Evolutionary conservation across 1,140 invertebrate genomes (phyloP), one percentile per base, ranked within the genome.

Genomic region (Leptopilina clavipes): DNA sequence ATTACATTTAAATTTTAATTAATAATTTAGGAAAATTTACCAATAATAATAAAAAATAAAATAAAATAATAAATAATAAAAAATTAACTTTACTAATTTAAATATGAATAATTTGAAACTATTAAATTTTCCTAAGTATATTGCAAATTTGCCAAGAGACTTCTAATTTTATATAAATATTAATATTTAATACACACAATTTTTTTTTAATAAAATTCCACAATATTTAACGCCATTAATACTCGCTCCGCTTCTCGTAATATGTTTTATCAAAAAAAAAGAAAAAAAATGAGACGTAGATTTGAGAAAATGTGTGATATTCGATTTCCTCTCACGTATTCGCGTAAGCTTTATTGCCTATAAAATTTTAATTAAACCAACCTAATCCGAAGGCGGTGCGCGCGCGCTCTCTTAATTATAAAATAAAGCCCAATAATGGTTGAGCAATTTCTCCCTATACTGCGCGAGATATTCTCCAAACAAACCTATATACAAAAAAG

Each of bases 341-440:
- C 40, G 14, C 17, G 10, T 73, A 73, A 73, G 48, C 37, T 83
- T 85, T 86, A 86, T 77, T 77, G 73, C 54, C 75, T 72, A 82
- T 83, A 81, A 86, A 86, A 84, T 81, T 86, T 86, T 86, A 86
- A 86, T 86, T 84, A 85, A 85, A 71, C 75, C 81, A 78, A 76
- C 76, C 85, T 86, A 83, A 85, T 86, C 79, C 74, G 18, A 70
- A 52, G 25, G 37, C 37, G 75, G 70, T 40, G 74, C 48, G 73
- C 25, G 73, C 45, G 72, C 79, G 70, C 73, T 48, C 73, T 73
- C 59, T 79, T 83, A 79, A 84, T 84, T 81, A 81, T 73, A 76
- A 82, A 73, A 78, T 73, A 83, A 83, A 82, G 75, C 80, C 84
- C 81, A 84, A 83, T 84, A 78, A 80, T 81, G 76, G 18, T 65